phyloP scores from a whole-genome alignment of 2,113 vertebrate species.

The Lepus americanus region DNA sequence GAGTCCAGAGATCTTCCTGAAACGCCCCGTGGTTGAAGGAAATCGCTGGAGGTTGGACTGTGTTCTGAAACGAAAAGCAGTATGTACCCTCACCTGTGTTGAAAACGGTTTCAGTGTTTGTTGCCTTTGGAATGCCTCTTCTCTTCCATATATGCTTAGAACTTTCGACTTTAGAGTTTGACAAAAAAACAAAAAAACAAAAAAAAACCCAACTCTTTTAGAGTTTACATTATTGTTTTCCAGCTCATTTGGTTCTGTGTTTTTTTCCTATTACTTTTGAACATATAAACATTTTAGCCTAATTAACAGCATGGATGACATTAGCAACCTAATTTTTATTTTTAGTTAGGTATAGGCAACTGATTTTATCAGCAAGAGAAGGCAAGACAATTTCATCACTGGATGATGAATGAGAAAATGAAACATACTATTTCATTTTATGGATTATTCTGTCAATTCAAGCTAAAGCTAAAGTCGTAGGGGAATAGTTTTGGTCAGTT shows the following conservation, averaged over 20 bases:
- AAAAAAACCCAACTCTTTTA: too few relatives aligned
- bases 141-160: neutral
- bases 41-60: constrained; percentile 97
- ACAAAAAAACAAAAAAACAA: too few relatives aligned
- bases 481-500: constrained; percentile 16
- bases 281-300: constrained; percentile 12
- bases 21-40: constrained; percentile 97
- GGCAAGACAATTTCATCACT: neutral
- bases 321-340: constrained; percentile 38
- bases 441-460: constrained; percentile 24
- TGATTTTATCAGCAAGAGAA: constrained; percentile 54
- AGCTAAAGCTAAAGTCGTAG: neutral
- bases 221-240: neutral
- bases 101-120: neutral
- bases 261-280: constrained; percentile 48
- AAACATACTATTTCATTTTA: constrained; percentile 8
- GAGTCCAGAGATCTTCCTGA: constrained; percentile 98
- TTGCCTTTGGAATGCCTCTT: constrained; percentile 4
- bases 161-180: neutral
- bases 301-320: constrained; percentile 13
- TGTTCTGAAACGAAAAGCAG: constrained; percentile 95
- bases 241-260: constrained; percentile 2
- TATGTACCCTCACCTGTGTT: constrained; percentile 85
- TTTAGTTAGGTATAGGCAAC: constrained; percentile 16
- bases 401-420: constrained; percentile 12